phyloP scores from a whole-genome alignment of 2,113 vertebrate genomes.

The Xyliphius kryptos region DNA sequence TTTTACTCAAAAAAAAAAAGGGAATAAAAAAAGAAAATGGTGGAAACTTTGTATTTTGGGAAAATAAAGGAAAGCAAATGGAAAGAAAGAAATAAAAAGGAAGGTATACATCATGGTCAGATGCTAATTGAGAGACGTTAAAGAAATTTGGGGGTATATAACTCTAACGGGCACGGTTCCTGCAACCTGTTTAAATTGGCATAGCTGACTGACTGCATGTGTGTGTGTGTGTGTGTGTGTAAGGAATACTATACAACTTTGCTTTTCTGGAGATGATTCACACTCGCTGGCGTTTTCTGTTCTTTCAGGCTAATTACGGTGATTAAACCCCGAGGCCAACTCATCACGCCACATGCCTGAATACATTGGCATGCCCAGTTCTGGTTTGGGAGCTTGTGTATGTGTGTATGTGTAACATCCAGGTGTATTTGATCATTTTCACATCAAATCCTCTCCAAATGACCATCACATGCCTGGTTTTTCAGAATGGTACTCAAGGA shows the following conservation, averaged over 20 bases:
- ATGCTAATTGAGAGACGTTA: slow-evolving; percentile 40
- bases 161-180: slow-evolving; percentile 30
- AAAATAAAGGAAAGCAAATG: too few species aligned
- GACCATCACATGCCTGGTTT: not conserved
- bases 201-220: slow-evolving; percentile 4
- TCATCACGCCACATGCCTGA: slow-evolving; percentile 17
- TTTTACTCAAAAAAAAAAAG: too few species aligned
- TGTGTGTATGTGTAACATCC: slow-evolving; percentile 23
- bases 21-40: too few species aligned
- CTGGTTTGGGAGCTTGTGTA: slow-evolving; percentile 20
- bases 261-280: slow-evolving; percentile 41
- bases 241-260: slow-evolving; percentile 18
- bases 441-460: slow-evolving; percentile 19
- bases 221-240: slow-evolving; percentile 14
- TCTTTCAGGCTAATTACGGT: slow-evolving; percentile 32
- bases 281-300: slow-evolving; percentile 29
- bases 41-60: too few species aligned
- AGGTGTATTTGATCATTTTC: slow-evolving; percentile 40
- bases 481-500: not conserved
- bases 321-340: slow-evolving; percentile 25
- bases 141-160: too few species aligned
- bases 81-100: too few species aligned
- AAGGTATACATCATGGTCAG: slow-evolving; percentile 15
- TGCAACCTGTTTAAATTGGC: slow-evolving; percentile 49
- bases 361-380: slow-evolving; percentile 20